Evolutionary conservation across 1,140 invertebrate genomes (phyloP).

Genomic region (Drosophila equinoxialis): DNA sequence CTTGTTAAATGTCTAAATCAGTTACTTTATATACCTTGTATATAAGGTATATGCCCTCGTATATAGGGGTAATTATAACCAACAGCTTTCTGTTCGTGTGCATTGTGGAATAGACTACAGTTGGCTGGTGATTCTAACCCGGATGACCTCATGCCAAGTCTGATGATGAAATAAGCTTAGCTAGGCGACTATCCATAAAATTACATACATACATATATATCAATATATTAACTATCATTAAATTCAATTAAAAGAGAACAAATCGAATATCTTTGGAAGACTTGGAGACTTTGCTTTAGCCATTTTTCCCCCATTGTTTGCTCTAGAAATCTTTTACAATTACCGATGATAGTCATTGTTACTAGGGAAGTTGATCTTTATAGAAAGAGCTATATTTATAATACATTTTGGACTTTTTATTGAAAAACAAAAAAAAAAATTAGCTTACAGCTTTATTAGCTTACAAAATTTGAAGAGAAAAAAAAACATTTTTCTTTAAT

Average conservation of each 20-base stretch:
- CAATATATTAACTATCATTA: slow-evolving; percentile 43
- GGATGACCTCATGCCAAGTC: slow-evolving; percentile 54
- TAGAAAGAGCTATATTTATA: too few relatives aligned
- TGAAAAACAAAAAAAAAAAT: too few relatives aligned
- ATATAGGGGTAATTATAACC: slow-evolving; percentile 37
- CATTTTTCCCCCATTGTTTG: background rate
- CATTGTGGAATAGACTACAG: slow-evolving; percentile 12
- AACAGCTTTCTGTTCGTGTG: slow-evolving; percentile 14
- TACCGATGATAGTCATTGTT: too few relatives aligned
- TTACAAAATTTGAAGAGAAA: too few relatives aligned
- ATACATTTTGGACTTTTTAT: too few relatives aligned
- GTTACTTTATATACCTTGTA: background rate
- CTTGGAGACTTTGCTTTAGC: background rate
- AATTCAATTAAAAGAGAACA: slow-evolving; percentile 53
- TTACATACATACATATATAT: slow-evolving; percentile 22
- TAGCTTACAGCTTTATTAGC: too few relatives aligned
- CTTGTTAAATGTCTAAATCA: background rate
- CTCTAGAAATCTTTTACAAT: too few relatives aligned
- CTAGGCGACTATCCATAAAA: slow-evolving; percentile 18
- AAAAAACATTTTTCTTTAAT: too few relatives aligned
- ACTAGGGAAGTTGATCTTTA: too few relatives aligned
- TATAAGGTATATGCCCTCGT: background rate
- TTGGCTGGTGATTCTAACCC: slow-evolving; percentile 9
- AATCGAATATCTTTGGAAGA: background rate
- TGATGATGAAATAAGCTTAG: slow-evolving; percentile 60